Conservation (phyloP, 2,113 vertebrate species). For the Arvicanthis niloticus region DNA sequence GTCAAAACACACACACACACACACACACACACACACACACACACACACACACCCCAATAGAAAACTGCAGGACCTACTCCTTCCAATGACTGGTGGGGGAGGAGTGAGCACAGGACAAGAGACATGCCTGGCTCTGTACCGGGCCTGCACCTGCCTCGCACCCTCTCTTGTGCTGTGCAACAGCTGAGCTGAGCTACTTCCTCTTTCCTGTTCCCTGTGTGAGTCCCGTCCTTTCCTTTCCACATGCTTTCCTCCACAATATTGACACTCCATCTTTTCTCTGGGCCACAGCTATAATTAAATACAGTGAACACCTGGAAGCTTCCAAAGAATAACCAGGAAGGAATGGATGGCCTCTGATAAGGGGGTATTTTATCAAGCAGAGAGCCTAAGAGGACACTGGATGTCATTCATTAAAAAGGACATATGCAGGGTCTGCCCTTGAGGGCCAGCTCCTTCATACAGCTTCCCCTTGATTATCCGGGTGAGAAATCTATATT, state of each 20-base stretch:
- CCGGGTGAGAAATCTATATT: conserved; percentile 66
- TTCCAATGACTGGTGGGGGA: neutral
- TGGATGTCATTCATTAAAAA: conserved; percentile 43
- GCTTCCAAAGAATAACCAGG: conserved; percentile 51
- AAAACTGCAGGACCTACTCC: neutral
- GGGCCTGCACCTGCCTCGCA: accelerated
- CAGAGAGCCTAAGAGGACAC: conserved; percentile 41
- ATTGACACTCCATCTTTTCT: neutral
- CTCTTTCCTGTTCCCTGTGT: neutral
- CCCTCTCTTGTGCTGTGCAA: neutral
- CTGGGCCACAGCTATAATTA: neutral
- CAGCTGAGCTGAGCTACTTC: neutral
- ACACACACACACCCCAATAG: neutral
- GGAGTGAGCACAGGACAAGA: neutral
- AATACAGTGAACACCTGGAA: neutral
- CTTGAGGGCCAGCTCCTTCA: conserved; percentile 55
- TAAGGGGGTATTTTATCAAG: conserved; percentile 56
- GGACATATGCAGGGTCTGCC: conserved; percentile 33
- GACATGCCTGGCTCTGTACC: neutral
- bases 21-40: no score
- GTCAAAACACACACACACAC: no score
- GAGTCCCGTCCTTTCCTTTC: neutral
- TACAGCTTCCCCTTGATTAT: conserved; percentile 58
- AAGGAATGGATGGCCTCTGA: conserved; percentile 36
- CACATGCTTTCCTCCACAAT: neutral